Evolutionary conservation across 2,888 invertebrate species (phyloP), one percentile per base, ranked within the genome.

Genomic region (Phalera bucephala): DNA sequence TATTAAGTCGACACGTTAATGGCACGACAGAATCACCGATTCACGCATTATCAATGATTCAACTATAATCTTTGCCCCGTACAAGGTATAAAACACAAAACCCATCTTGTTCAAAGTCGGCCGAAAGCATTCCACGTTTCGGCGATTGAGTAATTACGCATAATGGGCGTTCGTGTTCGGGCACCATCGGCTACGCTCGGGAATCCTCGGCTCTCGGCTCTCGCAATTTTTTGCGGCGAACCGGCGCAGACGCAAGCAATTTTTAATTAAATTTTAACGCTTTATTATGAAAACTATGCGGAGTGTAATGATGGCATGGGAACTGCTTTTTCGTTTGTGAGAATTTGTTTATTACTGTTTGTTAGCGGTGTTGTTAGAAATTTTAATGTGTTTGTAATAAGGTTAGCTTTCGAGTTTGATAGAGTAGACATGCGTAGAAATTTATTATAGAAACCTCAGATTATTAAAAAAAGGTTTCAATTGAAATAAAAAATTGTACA

Each of bases 181-280:
- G 49, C 45, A 51, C 53, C 64, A 66, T 56, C 72, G 75, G 44
- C 54, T 55, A 58, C 63, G 70, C 40, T 74, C 74, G 77, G 65
- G 56, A 54, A 72, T 78, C 67, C 68, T 72, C 70, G 78, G 64
- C 46, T 54, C 64, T 45, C 64, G 53, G 54, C 48, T 44, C 34
- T 49, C 40, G 42, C 48, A 46, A 53, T 64, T 83, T 82, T 84
- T 83, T 78, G 72, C 55, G 55, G 54, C 20, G 36, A 32, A 29
- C 37, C 51, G 47, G 60, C 67, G 68, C 65, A 48, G 52, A 45
- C 56, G 57, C 63, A 60, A 59, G 71, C 64, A 71, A 77, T 77
- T 84, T 78, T 80, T 79, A 85, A 85, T 85, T 83, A 85, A 82
- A 82, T 72, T 78, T 78, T 81, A 78, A 69, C 77, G 76, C 79